phyloP scores from a whole-genome alignment of 1,140 invertebrate species.

The Sweltsa coloradensis region DNA sequence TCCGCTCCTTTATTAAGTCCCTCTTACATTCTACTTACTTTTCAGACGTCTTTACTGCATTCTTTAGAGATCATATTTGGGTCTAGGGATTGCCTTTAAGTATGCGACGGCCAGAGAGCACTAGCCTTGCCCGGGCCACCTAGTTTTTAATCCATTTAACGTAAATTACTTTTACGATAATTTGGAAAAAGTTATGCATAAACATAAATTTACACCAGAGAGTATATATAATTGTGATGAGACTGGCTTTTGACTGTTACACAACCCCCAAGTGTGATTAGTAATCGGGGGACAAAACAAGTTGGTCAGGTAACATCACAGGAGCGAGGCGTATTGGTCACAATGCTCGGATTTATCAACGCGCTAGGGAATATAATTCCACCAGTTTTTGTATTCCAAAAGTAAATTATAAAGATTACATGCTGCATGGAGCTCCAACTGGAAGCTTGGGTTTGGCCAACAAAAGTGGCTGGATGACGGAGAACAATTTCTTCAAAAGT shows the following conservation, averaged over 20 bases:
- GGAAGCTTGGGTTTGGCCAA: slow-evolving; percentile 23
- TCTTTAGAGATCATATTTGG: too few relatives aligned
- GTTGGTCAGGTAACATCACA: slow-evolving; percentile 28
- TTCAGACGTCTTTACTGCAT: too few relatives aligned
- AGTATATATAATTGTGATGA: slow-evolving; percentile 1
- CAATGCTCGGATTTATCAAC: slow-evolving; percentile 25
- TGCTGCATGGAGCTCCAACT: slow-evolving; percentile 23
- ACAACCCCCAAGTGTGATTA: slow-evolving; percentile 11
- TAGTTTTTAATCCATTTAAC: too few relatives aligned
- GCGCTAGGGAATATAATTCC: slow-evolving; percentile 29
- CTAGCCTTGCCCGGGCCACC: too few relatives aligned
- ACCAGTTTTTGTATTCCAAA: slow-evolving; percentile 30
- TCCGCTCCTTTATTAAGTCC: too few relatives aligned
- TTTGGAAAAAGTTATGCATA: too few relatives aligned
- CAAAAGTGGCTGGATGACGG: slow-evolving; percentile 27
- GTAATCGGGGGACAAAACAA: slow-evolving; percentile 28
- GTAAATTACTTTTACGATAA: too few relatives aligned
- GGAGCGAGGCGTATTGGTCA: slow-evolving; percentile 32
- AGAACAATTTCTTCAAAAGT: slow-evolving; percentile 22
- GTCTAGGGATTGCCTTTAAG: too few relatives aligned
- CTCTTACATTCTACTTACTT: too few relatives aligned
- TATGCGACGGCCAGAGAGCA: too few relatives aligned
- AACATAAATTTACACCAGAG: too few relatives aligned
- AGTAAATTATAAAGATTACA: slow-evolving; percentile 22
- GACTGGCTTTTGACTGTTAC: neutral